Base-by-base conservation (phyloP, 2,113 vertebrate species). In the Antigone vipio region DNA sequence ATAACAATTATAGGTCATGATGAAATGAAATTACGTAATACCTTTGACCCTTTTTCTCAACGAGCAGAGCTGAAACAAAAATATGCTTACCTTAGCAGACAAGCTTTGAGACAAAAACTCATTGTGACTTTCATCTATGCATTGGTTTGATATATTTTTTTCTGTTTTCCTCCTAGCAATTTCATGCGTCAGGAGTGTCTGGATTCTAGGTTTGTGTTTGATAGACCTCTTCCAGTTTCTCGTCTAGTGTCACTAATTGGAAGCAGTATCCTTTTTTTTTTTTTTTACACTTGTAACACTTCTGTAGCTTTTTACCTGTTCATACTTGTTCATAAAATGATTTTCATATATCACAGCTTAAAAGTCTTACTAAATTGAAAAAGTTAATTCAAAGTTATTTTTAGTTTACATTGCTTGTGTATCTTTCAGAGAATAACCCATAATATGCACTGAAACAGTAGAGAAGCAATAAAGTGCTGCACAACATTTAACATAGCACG, bases 151-250 rank as follows among this genome's bases (percentile, higher is more conserved):
- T 30, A 52, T 30, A 20, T 23, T 32, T 49, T 80, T 19, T 26
- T 68, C 1, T 45, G 88, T 24, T 85, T 88, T 68, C 29, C 58
- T 79, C 85, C 89, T 58, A 98, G 99, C 97, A 99, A 99, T 98
- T 99, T 99, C 98, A 99, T 99, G 99, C 99, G 99, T 85, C 99
- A 99, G 97, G 99, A 99, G 95, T 99, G 99, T 97, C 98, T 99
- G 98, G 99, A 99, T 98, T 99, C 99, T 35, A 98, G 99, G 94
- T 99, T 99, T 88, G 99, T 99, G 79, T 99, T 99, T 88, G 99
- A 99, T 93, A 98, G 99, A 58, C 99, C 99, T 58, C 99, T 99
- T 85, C 99, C 99, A 27, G 98, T 99, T 27, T 99, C 99, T 60
- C 99, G 99, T 29, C 98, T 99, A 34, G 99, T 99, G 49, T 98